Evolutionary conservation across 2,113 vertebrate species (phyloP).

Genomic region (Cyprinodon brontotheroides): DNA sequence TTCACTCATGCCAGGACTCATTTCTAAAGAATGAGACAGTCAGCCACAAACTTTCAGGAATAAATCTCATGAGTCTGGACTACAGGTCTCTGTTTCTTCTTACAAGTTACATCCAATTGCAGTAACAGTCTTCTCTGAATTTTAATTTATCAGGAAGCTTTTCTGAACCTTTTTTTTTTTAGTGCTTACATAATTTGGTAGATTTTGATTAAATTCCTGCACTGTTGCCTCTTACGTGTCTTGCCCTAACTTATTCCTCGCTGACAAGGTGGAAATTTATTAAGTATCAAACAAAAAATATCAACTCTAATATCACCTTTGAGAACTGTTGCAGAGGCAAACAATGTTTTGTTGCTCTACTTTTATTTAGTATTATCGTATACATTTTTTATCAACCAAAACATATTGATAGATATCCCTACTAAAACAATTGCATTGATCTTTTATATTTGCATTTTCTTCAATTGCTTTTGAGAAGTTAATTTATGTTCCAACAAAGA

Average conservation of each 20-base stretch:
- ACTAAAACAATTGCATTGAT: not conserved
- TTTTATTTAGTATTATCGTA: not conserved
- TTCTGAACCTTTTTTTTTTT: no score
- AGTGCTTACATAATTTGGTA: conserved; percentile 1
- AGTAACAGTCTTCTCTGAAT: conserved; percentile 2
- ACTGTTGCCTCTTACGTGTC: conserved; percentile 28
- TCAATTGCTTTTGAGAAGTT: not conserved
- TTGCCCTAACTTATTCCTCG: conserved; percentile 39
- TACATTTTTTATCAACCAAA: not conserved
- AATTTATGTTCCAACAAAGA: not conserved
- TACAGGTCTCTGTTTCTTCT: conserved; percentile 12
- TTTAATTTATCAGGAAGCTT: not conserved
- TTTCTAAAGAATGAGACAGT: conserved; percentile 61
- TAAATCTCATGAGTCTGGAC: conserved; percentile 35
- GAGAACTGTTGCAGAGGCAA: not conserved
- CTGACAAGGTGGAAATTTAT: conserved; percentile 33
- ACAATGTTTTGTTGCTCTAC: not conserved
- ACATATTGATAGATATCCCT: not conserved
- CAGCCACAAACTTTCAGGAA: conserved; percentile 41
- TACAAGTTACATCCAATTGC: not conserved
- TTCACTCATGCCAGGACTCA: conserved; percentile 65
- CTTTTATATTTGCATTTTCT: not conserved
- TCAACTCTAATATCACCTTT: not conserved
- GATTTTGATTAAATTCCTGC: conserved; percentile 17
- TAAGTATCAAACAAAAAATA: conserved; percentile 38